A percentile compares a stretch with the other conserved stretches of the same genome.
Evolutionary conservation across 2,113 vertebrate species (phyloP).

Genomic region (Physeter macrocephalus): DNA sequence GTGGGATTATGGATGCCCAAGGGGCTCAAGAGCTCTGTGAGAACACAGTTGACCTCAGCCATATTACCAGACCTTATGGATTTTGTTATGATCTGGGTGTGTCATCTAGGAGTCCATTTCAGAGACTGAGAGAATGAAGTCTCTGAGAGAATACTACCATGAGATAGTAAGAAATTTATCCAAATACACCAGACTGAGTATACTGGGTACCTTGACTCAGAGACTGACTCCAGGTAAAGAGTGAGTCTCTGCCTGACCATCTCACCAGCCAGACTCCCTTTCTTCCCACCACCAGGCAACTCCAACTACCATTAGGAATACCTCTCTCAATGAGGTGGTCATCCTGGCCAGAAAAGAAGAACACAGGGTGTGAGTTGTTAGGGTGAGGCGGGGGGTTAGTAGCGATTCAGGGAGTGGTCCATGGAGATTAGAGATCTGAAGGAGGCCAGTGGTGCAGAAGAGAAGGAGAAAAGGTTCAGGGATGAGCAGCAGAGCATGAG

Average conservation of each 20-base stretch:
- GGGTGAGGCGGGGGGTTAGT: accelerated
- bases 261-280: not conserved
- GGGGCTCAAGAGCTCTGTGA: not conserved
- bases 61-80: not conserved
- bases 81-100: not conserved
- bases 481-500: not conserved
- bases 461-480: not conserved
- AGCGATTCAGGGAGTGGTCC: not conserved
- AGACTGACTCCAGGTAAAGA: not conserved
- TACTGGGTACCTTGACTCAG: not conserved
- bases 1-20: not conserved
- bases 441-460: too few relatives aligned
- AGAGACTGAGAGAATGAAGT: not conserved
- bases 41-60: not conserved
- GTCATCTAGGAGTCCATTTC: not conserved
- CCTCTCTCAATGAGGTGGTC: not conserved
- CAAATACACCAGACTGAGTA: not conserved
- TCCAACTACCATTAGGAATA: not conserved
- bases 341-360: not conserved
- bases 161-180: not conserved
- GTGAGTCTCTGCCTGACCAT: not conserved
- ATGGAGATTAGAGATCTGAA: not conserved
- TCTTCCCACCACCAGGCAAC: not conserved
- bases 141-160: not conserved
- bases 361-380: not conserved